phyloP scores from a whole-genome alignment of 2,888 invertebrate genomes.

The Polymixis flavicincta region DNA sequence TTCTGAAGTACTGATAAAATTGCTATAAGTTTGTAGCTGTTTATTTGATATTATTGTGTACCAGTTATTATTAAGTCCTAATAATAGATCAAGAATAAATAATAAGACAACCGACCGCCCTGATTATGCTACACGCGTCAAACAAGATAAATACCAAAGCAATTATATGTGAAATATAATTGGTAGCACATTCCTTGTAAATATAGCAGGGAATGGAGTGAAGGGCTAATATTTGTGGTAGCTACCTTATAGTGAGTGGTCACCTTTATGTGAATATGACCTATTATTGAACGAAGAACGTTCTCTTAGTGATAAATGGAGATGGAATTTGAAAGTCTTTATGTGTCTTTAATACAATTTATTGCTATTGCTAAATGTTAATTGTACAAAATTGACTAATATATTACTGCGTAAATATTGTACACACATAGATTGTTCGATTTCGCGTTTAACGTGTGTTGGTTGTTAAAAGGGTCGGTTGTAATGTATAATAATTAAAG shows the following conservation, averaged over 20 bases:
- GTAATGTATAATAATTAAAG: not conserved
- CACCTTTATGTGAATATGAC: constrained; percentile 33
- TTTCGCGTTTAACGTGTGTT: not conserved
- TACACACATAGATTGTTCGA: not conserved
- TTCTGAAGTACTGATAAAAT: no score
- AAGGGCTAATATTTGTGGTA: constrained; percentile 51
- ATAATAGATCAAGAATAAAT: constrained; percentile 19
- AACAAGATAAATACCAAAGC: constrained; percentile 52
- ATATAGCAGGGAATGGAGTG: constrained; percentile 33
- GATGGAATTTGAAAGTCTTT: constrained; percentile 27
- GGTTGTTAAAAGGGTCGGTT: not conserved
- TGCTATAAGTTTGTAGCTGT: no score
- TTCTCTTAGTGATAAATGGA: constrained; percentile 15
- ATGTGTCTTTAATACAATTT: not conserved
- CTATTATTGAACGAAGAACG: constrained; percentile 33
- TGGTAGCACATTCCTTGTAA: constrained; percentile 22
- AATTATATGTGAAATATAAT: constrained; percentile 54
- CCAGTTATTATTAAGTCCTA: not conserved
- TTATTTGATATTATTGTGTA: no score
- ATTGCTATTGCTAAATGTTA: not conserved
- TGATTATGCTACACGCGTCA: constrained; percentile 44
- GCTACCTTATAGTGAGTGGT: constrained; percentile 28
- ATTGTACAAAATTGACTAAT: no score
- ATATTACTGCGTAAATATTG: no score
- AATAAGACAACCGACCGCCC: constrained; percentile 1